phyloP scores from a whole-genome alignment of 2,797 vertebrate species.

The Hemibagrus guttatus region DNA sequence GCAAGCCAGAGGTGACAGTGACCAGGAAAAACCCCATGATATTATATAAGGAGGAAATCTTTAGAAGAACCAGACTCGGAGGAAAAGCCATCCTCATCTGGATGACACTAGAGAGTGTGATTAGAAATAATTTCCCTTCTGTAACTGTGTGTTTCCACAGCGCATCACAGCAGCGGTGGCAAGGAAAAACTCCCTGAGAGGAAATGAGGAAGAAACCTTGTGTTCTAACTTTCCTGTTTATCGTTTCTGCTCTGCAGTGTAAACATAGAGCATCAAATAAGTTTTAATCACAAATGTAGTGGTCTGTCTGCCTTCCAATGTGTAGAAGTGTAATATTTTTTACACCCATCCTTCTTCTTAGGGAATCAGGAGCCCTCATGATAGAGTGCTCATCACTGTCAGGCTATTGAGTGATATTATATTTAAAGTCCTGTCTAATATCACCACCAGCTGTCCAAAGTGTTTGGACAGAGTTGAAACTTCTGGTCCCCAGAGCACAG shows the following conservation, averaged over 20 bases:
- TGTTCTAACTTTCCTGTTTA: too few species aligned
- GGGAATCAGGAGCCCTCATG: background rate
- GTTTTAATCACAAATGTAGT: background rate
- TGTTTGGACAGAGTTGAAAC: slow-evolving; percentile 26
- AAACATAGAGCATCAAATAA: background rate
- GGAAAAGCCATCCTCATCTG: too few species aligned
- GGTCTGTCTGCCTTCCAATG: background rate
- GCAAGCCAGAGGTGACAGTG: too few species aligned
- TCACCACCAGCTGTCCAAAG: background rate
- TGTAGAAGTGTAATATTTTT: background rate
- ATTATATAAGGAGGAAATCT: too few species aligned
- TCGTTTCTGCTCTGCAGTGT: background rate
- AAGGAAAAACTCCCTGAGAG: too few species aligned
- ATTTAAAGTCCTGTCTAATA: slow-evolving; percentile 8
- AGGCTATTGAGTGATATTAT: background rate
- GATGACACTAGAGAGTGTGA: too few species aligned
- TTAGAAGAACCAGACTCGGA: too few species aligned
- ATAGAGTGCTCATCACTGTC: background rate
- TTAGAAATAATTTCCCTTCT: too few species aligned
- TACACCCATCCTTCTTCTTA: background rate
- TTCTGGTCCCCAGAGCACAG: slow-evolving; percentile 15
- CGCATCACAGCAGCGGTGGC: too few species aligned
- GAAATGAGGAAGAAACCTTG: too few species aligned
- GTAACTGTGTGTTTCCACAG: too few species aligned
- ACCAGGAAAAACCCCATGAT: too few species aligned